These are phyloP conservation scores for Ciconia maguari DNA, from an alignment of 2,113 vertebrate species.

Conservation along the genomic window DNA sequence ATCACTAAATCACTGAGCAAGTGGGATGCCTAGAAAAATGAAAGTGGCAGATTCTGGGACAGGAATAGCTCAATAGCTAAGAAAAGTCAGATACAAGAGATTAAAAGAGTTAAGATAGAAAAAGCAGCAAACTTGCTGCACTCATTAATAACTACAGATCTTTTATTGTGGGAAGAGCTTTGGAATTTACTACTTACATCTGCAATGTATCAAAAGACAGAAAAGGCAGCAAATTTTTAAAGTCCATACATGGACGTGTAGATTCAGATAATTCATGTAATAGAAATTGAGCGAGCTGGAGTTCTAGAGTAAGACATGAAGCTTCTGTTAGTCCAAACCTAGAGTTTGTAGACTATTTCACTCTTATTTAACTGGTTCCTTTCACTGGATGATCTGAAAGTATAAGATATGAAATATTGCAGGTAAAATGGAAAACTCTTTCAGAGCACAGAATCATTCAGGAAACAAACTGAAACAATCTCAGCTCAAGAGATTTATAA, in stretches of 20 bases:
- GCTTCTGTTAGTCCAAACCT: background rate
- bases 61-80: background rate
- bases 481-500: background rate
- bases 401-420: background rate
- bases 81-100: background rate
- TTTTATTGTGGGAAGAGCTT: background rate
- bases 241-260: background rate
- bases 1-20: background rate
- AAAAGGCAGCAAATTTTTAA: background rate
- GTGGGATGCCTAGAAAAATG: background rate
- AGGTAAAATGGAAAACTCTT: background rate
- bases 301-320: background rate
- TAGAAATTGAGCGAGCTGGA: background rate
- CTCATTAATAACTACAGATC: background rate
- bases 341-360: background rate
- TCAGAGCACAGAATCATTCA: background rate
- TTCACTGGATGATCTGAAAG: background rate
- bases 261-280: background rate
- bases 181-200: background rate
- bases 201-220: background rate
- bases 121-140: background rate
- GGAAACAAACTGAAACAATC: background rate
- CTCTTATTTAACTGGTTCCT: background rate
- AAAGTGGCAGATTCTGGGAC: background rate
- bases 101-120: background rate